Conservation (phyloP, 2,888 invertebrate genomes). For the Melieria crassipennis region DNA sequence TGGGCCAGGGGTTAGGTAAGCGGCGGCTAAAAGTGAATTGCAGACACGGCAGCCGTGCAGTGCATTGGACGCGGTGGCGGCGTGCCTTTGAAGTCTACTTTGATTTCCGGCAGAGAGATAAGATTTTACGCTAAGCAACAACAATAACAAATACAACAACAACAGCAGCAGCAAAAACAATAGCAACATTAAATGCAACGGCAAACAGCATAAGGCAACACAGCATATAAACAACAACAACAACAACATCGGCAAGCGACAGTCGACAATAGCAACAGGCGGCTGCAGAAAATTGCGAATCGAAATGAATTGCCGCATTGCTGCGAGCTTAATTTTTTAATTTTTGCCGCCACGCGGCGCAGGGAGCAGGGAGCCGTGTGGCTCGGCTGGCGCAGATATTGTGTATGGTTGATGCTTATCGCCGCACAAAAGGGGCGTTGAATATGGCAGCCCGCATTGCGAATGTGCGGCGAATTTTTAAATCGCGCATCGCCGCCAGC, state of each 20-base stretch:
- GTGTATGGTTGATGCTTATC: slow-evolving; percentile 16
- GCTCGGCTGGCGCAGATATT: neutral
- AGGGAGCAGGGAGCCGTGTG: neutral
- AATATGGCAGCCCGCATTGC: slow-evolving; percentile 17
- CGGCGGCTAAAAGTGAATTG: slow-evolving; percentile 23
- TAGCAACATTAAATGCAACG: slow-evolving; percentile 14
- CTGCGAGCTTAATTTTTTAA: slow-evolving; percentile 34
- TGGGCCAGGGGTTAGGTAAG: neutral
- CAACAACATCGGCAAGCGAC: slow-evolving; percentile 16
- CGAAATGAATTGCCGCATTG: slow-evolving; percentile 34
- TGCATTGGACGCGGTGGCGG: slow-evolving; percentile 43
- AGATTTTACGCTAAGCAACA: slow-evolving; percentile 45
- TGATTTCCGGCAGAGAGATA: slow-evolving; percentile 61
- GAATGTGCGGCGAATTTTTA: slow-evolving; percentile 45
- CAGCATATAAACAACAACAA: slow-evolving; percentile 15
- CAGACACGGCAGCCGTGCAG: slow-evolving; percentile 28
- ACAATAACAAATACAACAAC: slow-evolving; percentile 15
- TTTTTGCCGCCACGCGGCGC: slow-evolving; percentile 16
- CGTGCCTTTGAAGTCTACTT: slow-evolving; percentile 57
- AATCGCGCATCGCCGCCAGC: slow-evolving; percentile 43
- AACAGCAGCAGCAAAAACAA: slow-evolving; percentile 9
- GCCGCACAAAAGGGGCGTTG: slow-evolving; percentile 29
- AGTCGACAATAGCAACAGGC: neutral
- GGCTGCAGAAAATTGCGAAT: slow-evolving; percentile 26
- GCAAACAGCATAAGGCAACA: neutral